Conservation (phyloP, 2,888 invertebrate species). For the Drosophila falleni region DNA sequence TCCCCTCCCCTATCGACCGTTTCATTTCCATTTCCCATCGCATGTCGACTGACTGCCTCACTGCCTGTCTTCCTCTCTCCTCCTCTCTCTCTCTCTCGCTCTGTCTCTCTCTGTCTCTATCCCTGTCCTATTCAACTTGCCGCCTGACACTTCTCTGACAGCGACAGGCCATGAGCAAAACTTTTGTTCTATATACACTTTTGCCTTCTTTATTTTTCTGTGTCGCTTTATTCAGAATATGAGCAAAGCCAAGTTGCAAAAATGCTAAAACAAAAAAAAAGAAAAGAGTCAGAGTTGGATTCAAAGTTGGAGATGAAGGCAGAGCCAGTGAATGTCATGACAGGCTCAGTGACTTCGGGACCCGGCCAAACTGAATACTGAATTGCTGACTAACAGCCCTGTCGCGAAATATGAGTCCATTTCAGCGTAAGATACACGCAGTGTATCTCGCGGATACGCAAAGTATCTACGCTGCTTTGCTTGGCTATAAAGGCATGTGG, state of each 20-base stretch:
- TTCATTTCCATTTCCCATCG: constrained; percentile 57
- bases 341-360: constrained; percentile 76
- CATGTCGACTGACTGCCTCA: constrained; percentile 47
- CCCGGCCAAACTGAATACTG: constrained; percentile 62
- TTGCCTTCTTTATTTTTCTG: constrained; percentile 28
- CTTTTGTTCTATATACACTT: constrained; percentile 76
- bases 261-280: constrained; percentile 66
- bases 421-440: constrained; percentile 63
- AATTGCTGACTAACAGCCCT: constrained; percentile 82
- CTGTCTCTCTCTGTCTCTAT: constrained; percentile 45
- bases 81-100: constrained; percentile 28
- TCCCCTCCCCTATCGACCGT: constrained; percentile 35
- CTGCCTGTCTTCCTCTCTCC: constrained; percentile 16
- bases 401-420: constrained; percentile 81
- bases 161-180: constrained; percentile 81
- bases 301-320: constrained; percentile 2
- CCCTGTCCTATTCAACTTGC: constrained; percentile 76
- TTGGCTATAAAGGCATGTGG: constrained; percentile 54
- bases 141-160: constrained; percentile 84
- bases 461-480: constrained; percentile 15
- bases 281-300: constrained; percentile 37
- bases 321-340: constrained; percentile 71
- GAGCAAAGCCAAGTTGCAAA: constrained; percentile 56
- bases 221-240: constrained; percentile 57
- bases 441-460: constrained; percentile 10